Percentiles rank a stretch among this genome's conserved stretches.
Evolutionary conservation across 2,113 vertebrate genomes (phyloP).

Genomic region (Prionailurus viverrinus): DNA sequence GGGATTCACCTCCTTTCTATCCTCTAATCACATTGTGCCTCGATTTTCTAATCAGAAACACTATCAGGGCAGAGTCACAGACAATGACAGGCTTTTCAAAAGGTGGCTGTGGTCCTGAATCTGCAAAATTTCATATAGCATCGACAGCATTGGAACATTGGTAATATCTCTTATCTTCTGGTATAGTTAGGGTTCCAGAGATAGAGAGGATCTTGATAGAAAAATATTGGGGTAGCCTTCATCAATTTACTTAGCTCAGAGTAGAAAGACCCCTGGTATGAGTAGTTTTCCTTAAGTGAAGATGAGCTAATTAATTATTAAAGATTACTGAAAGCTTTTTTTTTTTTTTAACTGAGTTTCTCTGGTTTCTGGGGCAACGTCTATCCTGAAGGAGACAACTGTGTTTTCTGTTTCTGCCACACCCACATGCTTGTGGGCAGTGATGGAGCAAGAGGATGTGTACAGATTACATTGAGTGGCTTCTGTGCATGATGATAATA

Average conservation of each 20-base stretch:
- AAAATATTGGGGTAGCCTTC: background rate
- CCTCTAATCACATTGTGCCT: background rate
- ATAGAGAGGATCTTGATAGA: conserved; percentile 19
- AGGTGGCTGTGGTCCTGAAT: background rate
- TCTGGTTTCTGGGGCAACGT: conserved; percentile 48
- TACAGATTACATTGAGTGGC: background rate
- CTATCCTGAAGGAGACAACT: background rate
- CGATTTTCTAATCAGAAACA: background rate
- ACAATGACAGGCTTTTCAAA: background rate
- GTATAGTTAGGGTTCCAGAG: background rate
- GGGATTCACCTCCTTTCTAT: background rate
- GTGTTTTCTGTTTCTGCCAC: conserved; percentile 25
- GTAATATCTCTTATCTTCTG: background rate
- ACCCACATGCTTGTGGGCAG: background rate
- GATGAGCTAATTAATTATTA: conserved; percentile 36
- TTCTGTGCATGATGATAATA: background rate
- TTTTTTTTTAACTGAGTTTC: background rate
- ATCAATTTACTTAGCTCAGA: background rate
- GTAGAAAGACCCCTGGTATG: background rate
- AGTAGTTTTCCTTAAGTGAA: conserved; percentile 40
- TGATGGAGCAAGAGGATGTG: background rate
- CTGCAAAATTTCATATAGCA: background rate
- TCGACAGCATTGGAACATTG: background rate
- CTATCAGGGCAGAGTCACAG: background rate
- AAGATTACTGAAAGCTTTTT: conserved; percentile 16